Evolutionary conservation across 2,888 invertebrate species (phyloP).

Genomic region (Eucera pruinosa): DNA sequence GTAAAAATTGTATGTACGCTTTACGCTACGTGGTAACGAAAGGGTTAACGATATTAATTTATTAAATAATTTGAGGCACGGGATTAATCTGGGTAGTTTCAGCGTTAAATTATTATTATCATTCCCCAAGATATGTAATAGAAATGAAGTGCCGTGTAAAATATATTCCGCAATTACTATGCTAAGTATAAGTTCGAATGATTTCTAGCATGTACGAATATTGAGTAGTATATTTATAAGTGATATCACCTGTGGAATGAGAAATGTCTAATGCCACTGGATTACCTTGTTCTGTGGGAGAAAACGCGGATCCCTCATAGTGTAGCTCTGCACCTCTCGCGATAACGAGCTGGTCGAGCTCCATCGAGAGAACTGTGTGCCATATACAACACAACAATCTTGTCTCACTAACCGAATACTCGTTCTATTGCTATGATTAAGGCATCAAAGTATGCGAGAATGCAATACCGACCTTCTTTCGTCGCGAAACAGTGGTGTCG

Average conservation of each 20-base stretch:
- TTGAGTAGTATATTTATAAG: constrained; percentile 53
- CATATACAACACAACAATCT: constrained; percentile 85
- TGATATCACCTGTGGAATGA: constrained; percentile 49
- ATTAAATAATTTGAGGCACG: too few species aligned
- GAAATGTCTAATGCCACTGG: constrained; percentile 49
- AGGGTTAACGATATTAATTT: too few species aligned
- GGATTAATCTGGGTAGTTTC: too few species aligned
- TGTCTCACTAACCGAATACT: constrained; percentile 78
- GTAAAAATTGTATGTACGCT: too few species aligned
- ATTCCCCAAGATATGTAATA: too few species aligned
- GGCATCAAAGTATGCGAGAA: constrained; percentile 49
- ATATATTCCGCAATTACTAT: constrained; percentile 10
- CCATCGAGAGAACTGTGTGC: constrained; percentile 87
- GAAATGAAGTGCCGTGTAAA: too few species aligned
- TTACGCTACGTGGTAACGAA: too few species aligned
- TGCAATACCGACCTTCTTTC: constrained; percentile 60
- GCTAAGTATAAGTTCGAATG: constrained; percentile 26
- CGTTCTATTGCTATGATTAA: constrained; percentile 56
- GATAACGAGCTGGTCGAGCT: constrained; percentile 88
- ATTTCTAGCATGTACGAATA: constrained; percentile 33
- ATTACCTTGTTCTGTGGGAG: constrained; percentile 83
- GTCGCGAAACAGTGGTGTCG: too few species aligned
- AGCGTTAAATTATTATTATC: too few species aligned
- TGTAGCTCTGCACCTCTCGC: constrained; percentile 87
- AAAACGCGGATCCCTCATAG: constrained; percentile 85